Base-by-base conservation (phyloP, 2,113 vertebrate species). In the Ptychochromis oligacanthus region DNA sequence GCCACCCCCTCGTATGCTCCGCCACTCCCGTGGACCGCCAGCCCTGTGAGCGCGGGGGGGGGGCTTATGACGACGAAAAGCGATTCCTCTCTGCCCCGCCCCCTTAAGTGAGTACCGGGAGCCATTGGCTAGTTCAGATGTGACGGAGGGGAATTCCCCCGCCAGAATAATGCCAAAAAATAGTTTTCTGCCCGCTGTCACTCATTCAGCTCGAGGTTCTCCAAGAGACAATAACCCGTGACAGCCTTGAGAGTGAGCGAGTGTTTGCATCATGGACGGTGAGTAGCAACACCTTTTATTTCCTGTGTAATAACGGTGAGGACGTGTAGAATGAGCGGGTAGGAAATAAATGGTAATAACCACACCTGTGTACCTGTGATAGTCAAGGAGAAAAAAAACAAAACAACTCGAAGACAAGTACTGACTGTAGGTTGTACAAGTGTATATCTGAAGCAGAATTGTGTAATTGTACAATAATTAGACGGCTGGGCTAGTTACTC, bases 251-350 rank as follows among this genome's bases (percentile, higher is more conserved):
- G 84, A 58, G 75, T 4, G 60, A 78, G 87, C 7, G 38, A n/a
- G 59, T 67, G 79, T 74, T 70, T 83, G 75, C 82, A 91, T 59
- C 75, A 96, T 96, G 96, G 92, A 94, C 58, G 93, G 96, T 96
- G 84, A 96, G 95, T 94, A 84, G 4, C 17, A 34, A 20, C 38
- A 28, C 49, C 49, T 26, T 80, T 80, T 28, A 59, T 67, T 75
- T 17, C 22, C 13, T 62, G 4, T 49, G 12, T 26, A 65, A 77
- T 24, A 80, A 20, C 13, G 64, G 6, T 12, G 38, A 18, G 2
- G 15, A 18, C 4, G 2, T n/a, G 40, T 13, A 52, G 40, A 61
- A 9, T 34, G 17, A 49, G 60, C 52, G 36, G 34, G 12, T 24
- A 4, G 20, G 10, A 20, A 49, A 13, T 26, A 18, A 7, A 22